phyloP scores from a whole-genome alignment of 2,797 vertebrate genomes.

The Pyrocephalus nanus region DNA sequence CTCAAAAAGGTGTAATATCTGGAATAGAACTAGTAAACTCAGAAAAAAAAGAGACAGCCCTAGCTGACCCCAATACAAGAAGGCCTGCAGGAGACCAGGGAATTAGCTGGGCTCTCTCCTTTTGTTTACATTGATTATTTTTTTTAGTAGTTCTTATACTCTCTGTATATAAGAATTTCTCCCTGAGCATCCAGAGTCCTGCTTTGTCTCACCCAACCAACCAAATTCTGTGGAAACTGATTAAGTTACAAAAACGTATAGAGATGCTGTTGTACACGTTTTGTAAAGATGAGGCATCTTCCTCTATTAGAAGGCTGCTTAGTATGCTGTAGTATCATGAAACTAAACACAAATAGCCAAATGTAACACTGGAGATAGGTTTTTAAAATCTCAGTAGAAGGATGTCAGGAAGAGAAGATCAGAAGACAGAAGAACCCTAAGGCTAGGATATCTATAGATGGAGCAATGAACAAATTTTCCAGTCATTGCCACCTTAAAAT shows the following conservation, averaged over 20 bases:
- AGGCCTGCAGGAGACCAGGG: neutral
- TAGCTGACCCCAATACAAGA: neutral
- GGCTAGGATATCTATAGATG: neutral
- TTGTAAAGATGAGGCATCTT: neutral
- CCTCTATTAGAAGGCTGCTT: neutral
- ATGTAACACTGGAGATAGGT: neutral
- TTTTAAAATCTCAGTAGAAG: neutral
- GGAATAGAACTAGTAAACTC: neutral
- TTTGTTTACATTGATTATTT: neutral
- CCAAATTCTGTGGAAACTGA: neutral
- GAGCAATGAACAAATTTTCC: neutral
- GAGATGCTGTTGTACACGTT: neutral
- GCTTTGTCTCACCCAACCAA: neutral
- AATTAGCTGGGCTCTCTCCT: neutral
- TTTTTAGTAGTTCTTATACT: neutral
- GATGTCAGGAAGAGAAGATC: neutral
- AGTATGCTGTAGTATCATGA: neutral
- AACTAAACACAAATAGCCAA: neutral
- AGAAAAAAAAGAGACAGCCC: neutral
- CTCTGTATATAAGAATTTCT: neutral
- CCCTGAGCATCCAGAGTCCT: neutral
- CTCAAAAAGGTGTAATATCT: neutral
- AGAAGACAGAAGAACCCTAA: neutral
- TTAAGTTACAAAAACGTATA: neutral
- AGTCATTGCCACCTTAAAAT: conserved; percentile 11